Base-by-base conservation (phyloP, 35 echinoderm and acorn worm genomes). In the Hemicentrotus pulcherrimus region DNA sequence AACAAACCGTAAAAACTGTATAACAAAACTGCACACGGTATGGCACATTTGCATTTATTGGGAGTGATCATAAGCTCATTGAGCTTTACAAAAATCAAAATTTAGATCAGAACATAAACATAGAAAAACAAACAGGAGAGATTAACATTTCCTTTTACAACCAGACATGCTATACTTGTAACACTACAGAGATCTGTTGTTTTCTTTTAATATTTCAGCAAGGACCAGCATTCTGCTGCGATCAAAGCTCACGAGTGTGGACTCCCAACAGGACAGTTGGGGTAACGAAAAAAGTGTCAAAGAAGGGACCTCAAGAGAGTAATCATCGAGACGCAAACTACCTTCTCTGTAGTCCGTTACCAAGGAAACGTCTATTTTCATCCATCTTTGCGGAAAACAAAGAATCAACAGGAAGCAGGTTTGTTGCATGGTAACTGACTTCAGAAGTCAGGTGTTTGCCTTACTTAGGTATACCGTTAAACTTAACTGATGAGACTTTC, bases 401-500 rank as follows among this genome's bases (percentile, higher is more conserved):
- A 90, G 88, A 90, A 90, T 90, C 88, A 90, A 90, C 88, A 90
- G 88, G 88, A 90, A 90, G 88, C 32, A 31, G 5, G 65, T 78
- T 78, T n/a, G 65, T n/a, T 22, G 22, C 65, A n/a, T n/a, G 65
- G 65, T 78, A 28, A 78, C 24, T 78, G 24, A 28, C 19, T 78
- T 78, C 22, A 22, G 5, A 22, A 78, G 65, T 78, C 65, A 78
- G 65, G 65, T 78, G 65, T 78, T 6, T 18, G 19, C 18, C 65
- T 78, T 78, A 22, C 65, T 78, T n/a, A 78, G 65, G 24, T 3
- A 78, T 78, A 22, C 1, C 65, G n/a, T 78, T 7, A 15, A 59
- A 59, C 7, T 78, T 55, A 55, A 14, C 65, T 30, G 65, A 78
- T 28, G 19, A 78, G 22, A 78, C 65, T n/a, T 78, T 78, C 65